These are phyloP conservation scores for Elephantulus edwardii DNA, from an alignment of 2,113 vertebrate genomes.

Conservation along the genomic window DNA sequence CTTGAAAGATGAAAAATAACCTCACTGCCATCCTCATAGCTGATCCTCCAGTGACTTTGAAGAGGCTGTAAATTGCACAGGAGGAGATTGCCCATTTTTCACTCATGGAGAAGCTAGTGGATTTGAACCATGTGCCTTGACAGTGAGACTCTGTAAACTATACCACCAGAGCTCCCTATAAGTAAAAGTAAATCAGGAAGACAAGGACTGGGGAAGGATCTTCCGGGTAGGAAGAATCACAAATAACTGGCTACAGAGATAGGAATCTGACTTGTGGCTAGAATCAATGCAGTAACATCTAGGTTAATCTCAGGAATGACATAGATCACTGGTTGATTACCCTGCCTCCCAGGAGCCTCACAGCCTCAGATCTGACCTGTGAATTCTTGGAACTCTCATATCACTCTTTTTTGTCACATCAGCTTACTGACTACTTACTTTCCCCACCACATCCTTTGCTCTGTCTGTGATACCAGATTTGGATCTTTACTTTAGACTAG, in stretches of 20 bases:
- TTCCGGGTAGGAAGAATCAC: neutral
- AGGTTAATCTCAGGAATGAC: neutral
- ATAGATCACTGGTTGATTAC: rapidly evolving
- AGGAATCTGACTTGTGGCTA: no score
- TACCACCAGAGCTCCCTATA: no score
- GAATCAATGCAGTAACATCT: neutral
- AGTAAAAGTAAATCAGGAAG: neutral
- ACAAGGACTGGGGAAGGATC: neutral
- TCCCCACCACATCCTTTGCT: neutral
- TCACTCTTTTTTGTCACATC: neutral
- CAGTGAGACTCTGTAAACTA: no score
- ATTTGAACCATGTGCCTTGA: no score
- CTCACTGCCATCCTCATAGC: no score
- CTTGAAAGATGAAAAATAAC: neutral
- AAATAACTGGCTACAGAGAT: neutral
- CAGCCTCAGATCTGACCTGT: neutral
- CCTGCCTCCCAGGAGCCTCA: neutral
- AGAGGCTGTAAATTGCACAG: no score
- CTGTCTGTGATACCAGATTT: neutral
- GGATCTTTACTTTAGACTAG: neutral
- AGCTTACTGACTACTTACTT: neutral
- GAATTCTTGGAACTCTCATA: neutral
- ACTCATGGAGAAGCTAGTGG: no score
- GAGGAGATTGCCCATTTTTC: no score
- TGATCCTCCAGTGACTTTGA: no score